These are phyloP conservation scores for Luidia sarsii DNA, from an alignment of 53 echinoderm and acorn worm genomes.

Conservation along the genomic window DNA sequence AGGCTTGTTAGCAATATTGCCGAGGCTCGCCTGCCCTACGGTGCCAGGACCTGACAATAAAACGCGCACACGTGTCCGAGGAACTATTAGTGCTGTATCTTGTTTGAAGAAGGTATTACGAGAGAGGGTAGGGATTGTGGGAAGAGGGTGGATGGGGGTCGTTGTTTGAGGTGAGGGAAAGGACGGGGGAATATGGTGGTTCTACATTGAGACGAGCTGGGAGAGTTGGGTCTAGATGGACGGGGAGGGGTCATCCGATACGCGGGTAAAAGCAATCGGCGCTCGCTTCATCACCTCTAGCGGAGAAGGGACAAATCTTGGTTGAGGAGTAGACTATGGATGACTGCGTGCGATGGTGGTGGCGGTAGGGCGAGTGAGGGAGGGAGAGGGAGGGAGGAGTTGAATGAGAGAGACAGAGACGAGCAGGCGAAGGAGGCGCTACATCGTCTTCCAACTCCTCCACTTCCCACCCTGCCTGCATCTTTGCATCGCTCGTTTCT, in stretches of 20 bases:
- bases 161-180: no score
- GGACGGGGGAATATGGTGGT: no score
- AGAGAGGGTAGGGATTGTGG: constrained; percentile 11
- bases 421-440: no score
- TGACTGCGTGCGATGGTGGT: no score
- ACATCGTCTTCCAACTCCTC: no score
- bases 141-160: no score
- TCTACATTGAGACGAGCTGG: no score
- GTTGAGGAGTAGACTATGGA: no score
- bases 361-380: constrained; percentile 9
- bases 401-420: no score
- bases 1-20: not conserved
- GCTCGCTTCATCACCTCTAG: constrained; percentile 38
- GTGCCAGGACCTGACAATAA: constrained; percentile 21
- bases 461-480: not conserved
- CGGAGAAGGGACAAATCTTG: no score
- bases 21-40: constrained; percentile 6
- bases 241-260: constrained; percentile 20
- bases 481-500: constrained; percentile 35
- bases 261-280: constrained; percentile 24
- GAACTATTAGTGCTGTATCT: constrained; percentile 58
- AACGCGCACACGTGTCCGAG: constrained; percentile 37
- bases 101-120: constrained; percentile 54
- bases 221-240: no score
- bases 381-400: no score